These are phyloP conservation scores for Aethina tumida DNA, from an alignment of 1,140 invertebrate genomes.

Conservation along the genomic window DNA sequence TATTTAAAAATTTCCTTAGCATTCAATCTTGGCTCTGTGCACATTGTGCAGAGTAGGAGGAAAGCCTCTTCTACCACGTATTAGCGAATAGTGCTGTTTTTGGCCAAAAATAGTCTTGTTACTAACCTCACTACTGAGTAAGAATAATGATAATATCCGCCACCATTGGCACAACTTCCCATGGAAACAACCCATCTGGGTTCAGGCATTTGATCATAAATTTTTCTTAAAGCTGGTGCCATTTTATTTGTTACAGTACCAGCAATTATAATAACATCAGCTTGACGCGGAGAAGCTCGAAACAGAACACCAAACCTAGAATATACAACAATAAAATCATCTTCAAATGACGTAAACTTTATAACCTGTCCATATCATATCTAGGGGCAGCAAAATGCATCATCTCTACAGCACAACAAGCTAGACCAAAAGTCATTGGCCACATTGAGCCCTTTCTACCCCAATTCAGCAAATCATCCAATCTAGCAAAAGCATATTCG, in stretches of 20 bases:
- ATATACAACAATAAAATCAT: slow-evolving; percentile 7
- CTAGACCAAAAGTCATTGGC: slow-evolving; percentile 88
- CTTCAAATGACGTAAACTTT: not conserved
- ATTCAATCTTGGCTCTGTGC: too few relatives aligned
- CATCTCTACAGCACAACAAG: slow-evolving; percentile 95
- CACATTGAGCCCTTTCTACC: slow-evolving; percentile 76
- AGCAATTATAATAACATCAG: slow-evolving; percentile 73
- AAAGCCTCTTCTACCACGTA: too few relatives aligned
- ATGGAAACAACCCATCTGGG: slow-evolving; percentile 83
- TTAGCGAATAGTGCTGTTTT: too few relatives aligned
- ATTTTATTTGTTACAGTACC: slow-evolving; percentile 66
- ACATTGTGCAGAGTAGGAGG: too few relatives aligned
- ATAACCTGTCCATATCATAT: slow-evolving; percentile 80
- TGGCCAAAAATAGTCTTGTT: too few relatives aligned
- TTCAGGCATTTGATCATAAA: slow-evolving; percentile 76
- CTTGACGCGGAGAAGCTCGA: slow-evolving; percentile 68
- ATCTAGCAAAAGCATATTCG: slow-evolving; percentile 67
- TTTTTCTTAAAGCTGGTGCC: slow-evolving; percentile 78
- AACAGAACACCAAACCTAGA: slow-evolving; percentile 40
- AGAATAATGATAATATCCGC: slow-evolving; percentile 91
- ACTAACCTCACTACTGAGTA: slow-evolving; percentile 68
- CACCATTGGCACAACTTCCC: slow-evolving; percentile 90
- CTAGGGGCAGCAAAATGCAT: slow-evolving; percentile 94
- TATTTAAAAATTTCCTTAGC: too few relatives aligned
- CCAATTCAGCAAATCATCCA: slow-evolving; percentile 89